Conservation (phyloP, 2,888 invertebrate genomes). For the Melinaea menophilus region DNA sequence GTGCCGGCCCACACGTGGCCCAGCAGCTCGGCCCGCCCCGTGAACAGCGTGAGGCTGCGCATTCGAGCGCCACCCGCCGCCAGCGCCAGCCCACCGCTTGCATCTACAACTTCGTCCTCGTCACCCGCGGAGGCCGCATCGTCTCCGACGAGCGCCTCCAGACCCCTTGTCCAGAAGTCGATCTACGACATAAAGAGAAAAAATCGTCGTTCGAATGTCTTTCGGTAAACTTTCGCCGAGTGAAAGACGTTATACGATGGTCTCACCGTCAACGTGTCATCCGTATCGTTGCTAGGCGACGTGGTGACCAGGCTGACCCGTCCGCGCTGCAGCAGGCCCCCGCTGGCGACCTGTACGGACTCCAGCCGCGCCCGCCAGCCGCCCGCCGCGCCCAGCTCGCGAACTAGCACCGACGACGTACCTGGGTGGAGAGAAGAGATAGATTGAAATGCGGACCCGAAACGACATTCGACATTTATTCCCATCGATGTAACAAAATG, state of each 20-base stretch:
- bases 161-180: constrained; percentile 49
- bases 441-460: too few relatives aligned
- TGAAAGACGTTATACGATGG: background rate
- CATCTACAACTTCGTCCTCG: constrained; percentile 34
- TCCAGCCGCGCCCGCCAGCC: constrained; percentile 45
- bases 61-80: constrained; percentile 48
- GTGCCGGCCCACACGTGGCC: constrained; percentile 64
- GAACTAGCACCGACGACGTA: constrained; percentile 47
- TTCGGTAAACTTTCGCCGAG: background rate
- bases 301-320: constrained; percentile 41
- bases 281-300: constrained; percentile 23
- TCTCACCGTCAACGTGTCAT: constrained; percentile 28
- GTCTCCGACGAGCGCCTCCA: constrained; percentile 41
- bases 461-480: background rate
- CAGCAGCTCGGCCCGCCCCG: constrained; percentile 55
- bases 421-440: constrained; percentile 20
- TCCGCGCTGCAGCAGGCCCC: constrained; percentile 53
- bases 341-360: constrained; percentile 52
- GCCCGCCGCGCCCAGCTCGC: constrained; percentile 40
- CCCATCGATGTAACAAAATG: too few relatives aligned
- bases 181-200: constrained; percentile 31
- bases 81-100: constrained; percentile 47
- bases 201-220: background rate
- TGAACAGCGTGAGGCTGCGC: constrained; percentile 41
- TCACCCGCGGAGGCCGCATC: constrained; percentile 28